These are phyloP conservation scores for Spongilla lacustris DNA, from an alignment of 37 sponge, comb jelly and placozoan species.

Conservation along the genomic window DNA sequence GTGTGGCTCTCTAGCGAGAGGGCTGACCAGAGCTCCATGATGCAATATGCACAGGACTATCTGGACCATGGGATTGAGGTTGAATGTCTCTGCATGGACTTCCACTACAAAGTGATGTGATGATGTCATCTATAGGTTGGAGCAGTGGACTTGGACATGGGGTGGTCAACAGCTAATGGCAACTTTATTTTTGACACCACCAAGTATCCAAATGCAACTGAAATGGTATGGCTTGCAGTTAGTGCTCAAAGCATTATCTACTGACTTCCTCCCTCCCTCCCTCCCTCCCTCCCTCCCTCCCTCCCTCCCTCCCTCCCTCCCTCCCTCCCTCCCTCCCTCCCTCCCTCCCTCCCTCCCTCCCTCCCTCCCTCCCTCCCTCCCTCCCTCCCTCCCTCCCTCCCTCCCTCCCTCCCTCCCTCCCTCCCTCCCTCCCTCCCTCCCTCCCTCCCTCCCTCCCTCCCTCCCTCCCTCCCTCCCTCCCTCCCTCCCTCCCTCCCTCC, in stretches of 20 bases:
- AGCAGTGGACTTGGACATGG: conserved; percentile 83
- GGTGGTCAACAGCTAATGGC: conserved; percentile 83
- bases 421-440: too few species aligned
- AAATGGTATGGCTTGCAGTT: conserved; percentile 47
- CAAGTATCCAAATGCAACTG: conserved; percentile 81
- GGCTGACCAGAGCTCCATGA: conserved; percentile 72
- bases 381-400: too few species aligned
- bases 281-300: too few species aligned
- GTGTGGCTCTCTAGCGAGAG: conserved; percentile 86
- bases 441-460: too few species aligned
- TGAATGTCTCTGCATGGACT: not conserved
- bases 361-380: too few species aligned
- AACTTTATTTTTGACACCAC: conserved; percentile 76
- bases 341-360: too few species aligned
- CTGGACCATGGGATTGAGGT: conserved; percentile 68
- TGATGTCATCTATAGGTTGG: conserved; percentile 59
- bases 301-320: too few species aligned
- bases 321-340: too few species aligned
- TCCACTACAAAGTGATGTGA: not conserved
- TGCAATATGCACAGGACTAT: conserved; percentile 77
- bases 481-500: too few species aligned
- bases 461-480: too few species aligned
- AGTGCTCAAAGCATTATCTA: not conserved
- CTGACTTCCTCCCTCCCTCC: too few species aligned
- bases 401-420: too few species aligned